Evolutionary conservation across 2,888 invertebrate genomes (phyloP), one percentile per base, ranked within the genome.

Genomic region (Anodontia alba): DNA sequence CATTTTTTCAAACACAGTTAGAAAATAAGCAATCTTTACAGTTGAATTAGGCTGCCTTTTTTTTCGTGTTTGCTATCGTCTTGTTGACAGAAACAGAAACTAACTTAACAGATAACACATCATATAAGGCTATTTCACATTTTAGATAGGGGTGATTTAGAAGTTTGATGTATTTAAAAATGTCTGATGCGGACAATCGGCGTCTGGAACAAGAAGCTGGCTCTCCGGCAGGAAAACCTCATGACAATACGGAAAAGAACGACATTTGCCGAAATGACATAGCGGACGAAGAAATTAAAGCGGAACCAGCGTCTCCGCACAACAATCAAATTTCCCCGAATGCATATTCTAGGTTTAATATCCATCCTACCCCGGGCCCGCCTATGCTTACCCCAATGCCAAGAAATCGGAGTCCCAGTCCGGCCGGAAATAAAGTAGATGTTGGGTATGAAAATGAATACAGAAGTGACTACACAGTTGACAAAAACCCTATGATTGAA

Each of bases 131-230:
- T n/a, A n/a, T n/a, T n/a, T n/a, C n/a, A n/a, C n/a, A n/a, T n/a
- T n/a, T n/a, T n/a, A n/a, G n/a, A n/a, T n/a, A n/a, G n/a, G n/a
- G n/a, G n/a, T n/a, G n/a, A n/a, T n/a, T 38, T 38, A 38, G 38
- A 54, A 54, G 26, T 26, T 62, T 33, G 20, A 62, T 62, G 62
- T 23, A 62, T 62, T 62, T 62, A 33, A 62, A 26, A 15, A 62
- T 62, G 62, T 33, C 62, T 3, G 62, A 62, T 2, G 20, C 33
- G 2, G 62, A 31, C 33, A 62, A 33, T 17, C 62, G 23, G 62
- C 62, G 29, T 62, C 23, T 26, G 5, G 62, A 17, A 33, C 62
- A 20, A 33, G 62, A 62, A 3, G 31, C 12, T 1, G 17, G 31
- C 3, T 62, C 62, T 33, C 62, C 62, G 33, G 33, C 5, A 12